These are phyloP conservation scores for Diachasmimorpha longicaudata DNA, from an alignment of 1,140 invertebrate species.

Conservation along the genomic window DNA sequence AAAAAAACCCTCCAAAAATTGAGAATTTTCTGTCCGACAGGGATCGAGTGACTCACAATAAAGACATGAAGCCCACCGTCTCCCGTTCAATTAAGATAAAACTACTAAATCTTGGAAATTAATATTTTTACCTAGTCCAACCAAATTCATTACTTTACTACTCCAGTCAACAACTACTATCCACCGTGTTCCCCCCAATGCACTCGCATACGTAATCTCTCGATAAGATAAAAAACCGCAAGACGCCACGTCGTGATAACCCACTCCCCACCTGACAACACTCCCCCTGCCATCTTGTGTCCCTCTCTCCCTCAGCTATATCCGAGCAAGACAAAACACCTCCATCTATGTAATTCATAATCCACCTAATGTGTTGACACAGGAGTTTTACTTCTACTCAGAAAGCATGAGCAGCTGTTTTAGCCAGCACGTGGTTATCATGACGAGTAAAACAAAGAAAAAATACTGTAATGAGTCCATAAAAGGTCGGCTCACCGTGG, in stretches of 20 bases:
- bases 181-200: not conserved
- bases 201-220: not conserved
- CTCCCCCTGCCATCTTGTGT: too few species aligned
- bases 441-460: not conserved
- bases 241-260: conserved; percentile 6
- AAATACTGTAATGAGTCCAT: not conserved
- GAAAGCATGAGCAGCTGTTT: conserved; percentile 4
- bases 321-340: not conserved
- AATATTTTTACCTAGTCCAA: too few species aligned
- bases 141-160: not conserved
- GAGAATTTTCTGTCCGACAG: too few species aligned
- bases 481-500: not conserved
- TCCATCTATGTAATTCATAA: not conserved
- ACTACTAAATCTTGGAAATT: not conserved
- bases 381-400: not conserved
- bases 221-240: conserved; percentile 3
- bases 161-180: not conserved
- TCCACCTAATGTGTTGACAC: not conserved
- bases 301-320: not conserved
- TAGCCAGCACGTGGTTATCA: not conserved
- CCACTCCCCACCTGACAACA: not conserved
- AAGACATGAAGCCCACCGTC: not conserved
- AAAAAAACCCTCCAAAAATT: too few species aligned
- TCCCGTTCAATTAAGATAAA: not conserved
- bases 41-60: too few species aligned